These are phyloP conservation scores for Chrysolina americana DNA, from an alignment of 2,888 invertebrate genomes.

Conservation along the genomic window DNA sequence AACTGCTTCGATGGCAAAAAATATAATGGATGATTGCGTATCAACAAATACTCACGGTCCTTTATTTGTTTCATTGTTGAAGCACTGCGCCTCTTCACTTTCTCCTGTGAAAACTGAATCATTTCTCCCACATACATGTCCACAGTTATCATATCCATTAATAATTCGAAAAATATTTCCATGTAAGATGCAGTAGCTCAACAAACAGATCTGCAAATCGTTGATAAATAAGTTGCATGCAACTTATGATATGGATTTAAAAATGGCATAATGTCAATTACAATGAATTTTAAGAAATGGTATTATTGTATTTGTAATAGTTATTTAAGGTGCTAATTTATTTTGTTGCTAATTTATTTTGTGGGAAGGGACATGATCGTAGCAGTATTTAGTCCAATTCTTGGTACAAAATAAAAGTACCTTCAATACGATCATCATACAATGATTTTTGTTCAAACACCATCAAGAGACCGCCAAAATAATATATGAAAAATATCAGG, in stretches of 20 bases:
- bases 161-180: constrained; percentile 75
- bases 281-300: too few relatives aligned
- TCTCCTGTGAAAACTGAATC: constrained; percentile 60
- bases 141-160: constrained; percentile 77
- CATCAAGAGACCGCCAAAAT: too few relatives aligned
- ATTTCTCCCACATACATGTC: constrained; percentile 75
- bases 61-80: constrained; percentile 50
- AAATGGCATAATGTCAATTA: too few relatives aligned
- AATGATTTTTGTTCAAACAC: too few relatives aligned
- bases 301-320: too few relatives aligned
- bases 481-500: too few relatives aligned
- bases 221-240: background rate
- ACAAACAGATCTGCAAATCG: constrained; percentile 57
- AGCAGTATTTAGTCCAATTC: too few relatives aligned
- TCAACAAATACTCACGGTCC: constrained; percentile 62
- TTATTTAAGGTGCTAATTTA: too few relatives aligned
- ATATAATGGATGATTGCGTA: background rate
- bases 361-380: too few relatives aligned
- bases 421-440: too few relatives aligned
- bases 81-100: constrained; percentile 52
- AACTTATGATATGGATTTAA: background rate
- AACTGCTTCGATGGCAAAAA: background rate
- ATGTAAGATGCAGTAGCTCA: constrained; percentile 68
- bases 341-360: too few relatives aligned
- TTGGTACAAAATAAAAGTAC: too few relatives aligned